Evolutionary conservation across 2,797 vertebrate species (phyloP).

Genomic region (Melanotaenia parkinsoni): DNA sequence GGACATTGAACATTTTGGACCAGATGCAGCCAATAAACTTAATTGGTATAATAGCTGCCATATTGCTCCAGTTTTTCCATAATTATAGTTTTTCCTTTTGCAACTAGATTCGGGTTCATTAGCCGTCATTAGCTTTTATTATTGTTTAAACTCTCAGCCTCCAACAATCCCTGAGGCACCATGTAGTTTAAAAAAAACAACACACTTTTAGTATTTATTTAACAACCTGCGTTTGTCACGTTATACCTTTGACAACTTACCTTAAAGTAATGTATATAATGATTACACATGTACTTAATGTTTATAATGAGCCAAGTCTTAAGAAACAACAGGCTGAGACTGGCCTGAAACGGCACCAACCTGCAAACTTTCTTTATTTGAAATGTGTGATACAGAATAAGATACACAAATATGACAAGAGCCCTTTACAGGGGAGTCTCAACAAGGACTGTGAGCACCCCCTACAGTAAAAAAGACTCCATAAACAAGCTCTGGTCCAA

Average conservation of each 20-base stretch:
- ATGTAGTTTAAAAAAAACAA: background rate
- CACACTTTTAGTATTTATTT: background rate
- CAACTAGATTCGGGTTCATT: background rate
- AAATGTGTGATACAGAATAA: conserved; percentile 71
- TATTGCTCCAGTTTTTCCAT: background rate
- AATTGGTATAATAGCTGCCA: background rate
- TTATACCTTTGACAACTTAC: too few species aligned
- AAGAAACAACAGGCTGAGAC: conserved; percentile 71
- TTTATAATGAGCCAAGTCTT: conserved; percentile 42
- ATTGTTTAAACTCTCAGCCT: background rate
- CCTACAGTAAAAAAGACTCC: conserved; percentile 56
- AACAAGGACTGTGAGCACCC: conserved; percentile 53
- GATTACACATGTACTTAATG: conserved; percentile 5
- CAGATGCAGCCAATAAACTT: background rate
- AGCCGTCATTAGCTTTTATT: background rate
- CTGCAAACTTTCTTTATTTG: conserved; percentile 79
- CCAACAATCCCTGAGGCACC: background rate
- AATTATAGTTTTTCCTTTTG: background rate
- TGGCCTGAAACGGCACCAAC: conserved; percentile 72
- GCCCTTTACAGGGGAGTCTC: conserved; percentile 34
- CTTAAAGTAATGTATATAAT: background rate
- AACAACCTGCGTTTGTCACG: too few species aligned
- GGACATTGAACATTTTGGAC: background rate
- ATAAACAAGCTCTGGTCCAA: conserved; percentile 66
- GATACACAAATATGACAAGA: conserved; percentile 54